Evolutionary conservation across 2,797 vertebrate species (phyloP).

Genomic region (Poeciliopsis infans): DNA sequence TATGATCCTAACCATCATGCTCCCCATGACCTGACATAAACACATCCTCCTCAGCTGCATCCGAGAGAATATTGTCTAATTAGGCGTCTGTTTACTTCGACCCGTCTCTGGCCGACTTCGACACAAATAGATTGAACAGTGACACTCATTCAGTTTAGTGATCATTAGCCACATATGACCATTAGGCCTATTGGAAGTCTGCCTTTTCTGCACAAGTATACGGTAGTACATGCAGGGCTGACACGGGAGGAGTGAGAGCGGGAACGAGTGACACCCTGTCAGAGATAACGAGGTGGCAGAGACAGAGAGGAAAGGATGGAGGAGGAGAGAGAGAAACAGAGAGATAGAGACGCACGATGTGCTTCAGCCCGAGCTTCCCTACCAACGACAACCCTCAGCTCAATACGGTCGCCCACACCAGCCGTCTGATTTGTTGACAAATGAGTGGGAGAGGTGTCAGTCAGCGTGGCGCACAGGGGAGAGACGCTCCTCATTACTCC

Average conservation of each 20-base stretch:
- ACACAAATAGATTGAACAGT: slow-evolving; percentile 71
- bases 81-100: slow-evolving; percentile 60
- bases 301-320: slow-evolving; percentile 74
- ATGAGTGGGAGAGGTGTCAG: slow-evolving; percentile 87
- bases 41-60: slow-evolving; percentile 27
- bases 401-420: slow-evolving; percentile 83
- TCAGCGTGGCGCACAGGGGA: slow-evolving; percentile 66
- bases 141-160: slow-evolving; percentile 74
- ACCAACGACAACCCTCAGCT: slow-evolving; percentile 78
- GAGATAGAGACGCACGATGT: slow-evolving; percentile 58
- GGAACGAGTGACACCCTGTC: slow-evolving; percentile 78
- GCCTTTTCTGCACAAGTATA: slow-evolving; percentile 70
- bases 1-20: slow-evolving; percentile 38
- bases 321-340: slow-evolving; percentile 64
- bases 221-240: slow-evolving; percentile 65
- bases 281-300: slow-evolving; percentile 82
- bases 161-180: slow-evolving; percentile 79
- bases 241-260: slow-evolving; percentile 74
- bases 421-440: slow-evolving; percentile 86
- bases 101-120: slow-evolving; percentile 48
- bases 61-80: slow-evolving; percentile 32
- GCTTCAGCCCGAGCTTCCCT: slow-evolving; percentile 70
- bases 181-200: slow-evolving; percentile 75
- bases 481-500: slow-evolving; percentile 82
- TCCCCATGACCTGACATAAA: slow-evolving; percentile 38